A percentile compares a stretch with the other conserved stretches of the same genome.
phyloP scores from a whole-genome alignment of 35 echinoderm and acorn worm genomes.

The Lytechinus variegatus region DNA sequence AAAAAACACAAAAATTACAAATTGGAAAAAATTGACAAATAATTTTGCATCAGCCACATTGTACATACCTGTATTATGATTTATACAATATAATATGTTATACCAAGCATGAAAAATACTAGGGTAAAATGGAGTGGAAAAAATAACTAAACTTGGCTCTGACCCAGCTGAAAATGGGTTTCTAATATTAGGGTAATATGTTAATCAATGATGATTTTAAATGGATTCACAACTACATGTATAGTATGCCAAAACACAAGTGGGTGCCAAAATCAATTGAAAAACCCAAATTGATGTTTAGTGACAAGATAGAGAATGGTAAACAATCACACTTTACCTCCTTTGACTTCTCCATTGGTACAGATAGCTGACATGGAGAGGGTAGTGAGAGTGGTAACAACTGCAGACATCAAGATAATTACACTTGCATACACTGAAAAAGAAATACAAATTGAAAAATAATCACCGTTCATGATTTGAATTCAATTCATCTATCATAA shows the following conservation, averaged over 20 bases:
- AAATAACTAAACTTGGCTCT: no score
- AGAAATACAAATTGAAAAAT: background rate
- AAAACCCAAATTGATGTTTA: background rate
- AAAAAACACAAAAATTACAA: no score
- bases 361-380: slow-evolving; percentile 99
- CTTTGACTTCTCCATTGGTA: slow-evolving; percentile 99
- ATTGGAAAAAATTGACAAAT: no score
- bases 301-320: background rate
- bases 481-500: no score
- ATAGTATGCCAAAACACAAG: background rate
- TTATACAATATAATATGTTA: no score
- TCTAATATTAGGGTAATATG: background rate
- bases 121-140: no score
- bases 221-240: background rate
- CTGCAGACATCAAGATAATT: slow-evolving; percentile 85
- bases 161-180: no score
- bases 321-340: slow-evolving; percentile 68
- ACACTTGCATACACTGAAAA: slow-evolving; percentile 75
- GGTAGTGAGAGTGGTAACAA: slow-evolving; percentile 90
- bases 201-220: background rate
- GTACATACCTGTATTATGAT: no score
- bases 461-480: background rate
- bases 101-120: no score
- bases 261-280: background rate
- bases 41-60: no score